Base-by-base conservation (phyloP, 2,113 vertebrate species). In the Papio anubis region DNA sequence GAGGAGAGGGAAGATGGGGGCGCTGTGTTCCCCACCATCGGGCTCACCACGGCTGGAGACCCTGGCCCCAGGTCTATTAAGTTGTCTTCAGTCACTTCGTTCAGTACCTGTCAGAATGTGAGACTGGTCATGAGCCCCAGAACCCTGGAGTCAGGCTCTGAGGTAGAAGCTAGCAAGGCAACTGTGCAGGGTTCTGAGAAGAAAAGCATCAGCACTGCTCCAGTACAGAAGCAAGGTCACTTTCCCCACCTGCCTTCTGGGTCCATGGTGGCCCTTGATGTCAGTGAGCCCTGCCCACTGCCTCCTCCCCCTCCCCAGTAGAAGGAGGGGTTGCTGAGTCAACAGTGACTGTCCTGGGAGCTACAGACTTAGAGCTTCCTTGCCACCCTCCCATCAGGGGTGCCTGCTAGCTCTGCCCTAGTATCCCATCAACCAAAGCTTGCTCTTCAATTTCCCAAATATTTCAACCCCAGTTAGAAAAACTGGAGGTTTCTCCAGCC, bases 31-130 rank as follows among this genome's bases (percentile, higher is more conserved):
- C 98, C 99, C 0, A 99, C 98, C 99, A 99, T 99, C 16, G 99
- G 99, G 98, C 99, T 99, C 98, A 99, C 99, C 92, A 99, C 99
- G 0, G 99, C 99, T 1, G 99, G 99, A 85, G 99, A 99, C 57
- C 99, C 99, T 0, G 99, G 99, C 68, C 99, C 99, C 88, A 99
- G 98, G 98, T 99, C 99, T 97, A 99, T 99, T 96, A 99, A 99
- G 98, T 99, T 99, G 98, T 99, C 99, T 97, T 99, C 99, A 0
- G 99, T 99, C 11, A 99, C 99, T 84, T 99, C 99, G 6, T 98
- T 99, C 98, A 99, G 98, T 14, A 99, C 99, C 99, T 99, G 98
- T 76, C 17, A 93, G 84, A 84, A 95, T 20, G 93, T 2, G 18
- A 90, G 70, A 66, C 6, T 0, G 13, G 78, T 16, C 14, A 61